Conservation (phyloP, 2,888 invertebrate species). For the Agyllia agylla region DNA sequence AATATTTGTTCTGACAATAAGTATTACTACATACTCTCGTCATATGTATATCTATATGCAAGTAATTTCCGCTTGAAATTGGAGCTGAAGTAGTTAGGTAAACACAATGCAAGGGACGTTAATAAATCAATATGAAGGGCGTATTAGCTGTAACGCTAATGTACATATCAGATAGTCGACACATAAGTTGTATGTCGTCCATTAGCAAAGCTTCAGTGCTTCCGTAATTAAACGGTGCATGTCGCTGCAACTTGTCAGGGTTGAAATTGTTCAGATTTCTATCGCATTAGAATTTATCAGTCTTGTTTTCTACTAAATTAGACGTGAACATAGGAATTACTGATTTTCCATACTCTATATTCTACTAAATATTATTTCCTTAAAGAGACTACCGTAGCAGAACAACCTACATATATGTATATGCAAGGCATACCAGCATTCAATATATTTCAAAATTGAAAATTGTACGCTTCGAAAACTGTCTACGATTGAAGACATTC, state of each 20-base stretch:
- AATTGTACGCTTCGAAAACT: conserved; percentile 26
- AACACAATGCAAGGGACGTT: conserved; percentile 30
- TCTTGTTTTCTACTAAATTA: neutral
- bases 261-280: conserved; percentile 8
- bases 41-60: neutral
- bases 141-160: conserved; percentile 38
- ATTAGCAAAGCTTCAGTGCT: conserved; percentile 42
- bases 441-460: neutral
- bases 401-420: neutral
- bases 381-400: too few relatives aligned
- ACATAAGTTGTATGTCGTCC: conserved; percentile 42
- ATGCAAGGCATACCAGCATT: neutral
- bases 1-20: neutral
- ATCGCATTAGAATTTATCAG: too few relatives aligned
- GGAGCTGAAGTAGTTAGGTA: conserved; percentile 25
- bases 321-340: neutral
- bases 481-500: conserved; percentile 21
- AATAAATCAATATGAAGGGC: conserved; percentile 43
- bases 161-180: conserved; percentile 41
- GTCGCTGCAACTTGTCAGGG: conserved; percentile 34
- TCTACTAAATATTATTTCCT: too few relatives aligned
- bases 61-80: conserved; percentile 22
- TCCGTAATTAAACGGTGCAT: conserved; percentile 43
- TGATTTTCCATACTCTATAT: too few relatives aligned
- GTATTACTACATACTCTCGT: neutral